Conservation (phyloP, 2,113 vertebrate genomes). For the Isichthys henryi region DNA sequence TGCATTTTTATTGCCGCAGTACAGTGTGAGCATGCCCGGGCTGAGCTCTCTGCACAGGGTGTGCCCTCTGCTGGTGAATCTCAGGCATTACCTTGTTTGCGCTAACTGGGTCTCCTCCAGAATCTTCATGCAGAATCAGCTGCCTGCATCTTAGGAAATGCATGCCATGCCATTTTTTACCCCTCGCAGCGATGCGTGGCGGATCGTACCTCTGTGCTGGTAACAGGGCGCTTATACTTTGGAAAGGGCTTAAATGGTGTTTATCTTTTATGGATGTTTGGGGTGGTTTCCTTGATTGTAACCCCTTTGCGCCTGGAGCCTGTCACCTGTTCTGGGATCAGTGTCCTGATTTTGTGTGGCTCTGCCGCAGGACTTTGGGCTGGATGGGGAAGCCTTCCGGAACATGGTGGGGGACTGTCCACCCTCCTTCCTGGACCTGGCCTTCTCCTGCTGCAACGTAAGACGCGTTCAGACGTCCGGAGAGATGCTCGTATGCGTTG, state of each 20-base stretch:
- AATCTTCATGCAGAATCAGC: background rate
- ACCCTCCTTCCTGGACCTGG: slow-evolving; percentile 68
- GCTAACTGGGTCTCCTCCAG: background rate
- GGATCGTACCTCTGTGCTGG: background rate
- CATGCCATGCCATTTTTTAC: background rate
- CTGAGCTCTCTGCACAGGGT: background rate
- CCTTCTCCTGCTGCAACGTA: slow-evolving; percentile 85
- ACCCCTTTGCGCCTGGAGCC: background rate
- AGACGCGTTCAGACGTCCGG: slow-evolving; percentile 33
- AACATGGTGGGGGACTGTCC: slow-evolving; percentile 80
- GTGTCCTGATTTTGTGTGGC: background rate
- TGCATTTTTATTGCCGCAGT: background rate
- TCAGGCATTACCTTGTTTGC: background rate
- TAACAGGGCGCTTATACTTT: background rate
- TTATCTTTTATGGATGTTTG: background rate
- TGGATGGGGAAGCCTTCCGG: slow-evolving; percentile 75
- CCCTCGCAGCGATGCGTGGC: background rate
- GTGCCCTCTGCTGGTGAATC: background rate
- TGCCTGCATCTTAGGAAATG: background rate
- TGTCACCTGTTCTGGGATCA: background rate
- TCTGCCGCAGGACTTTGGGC: slow-evolving; percentile 75
- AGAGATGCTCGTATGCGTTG: background rate
- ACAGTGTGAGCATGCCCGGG: background rate
- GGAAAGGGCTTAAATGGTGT: background rate
- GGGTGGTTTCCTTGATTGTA: background rate